Evolutionary conservation across 1,140 invertebrate genomes (phyloP).

Genomic region (Lerema accius): DNA sequence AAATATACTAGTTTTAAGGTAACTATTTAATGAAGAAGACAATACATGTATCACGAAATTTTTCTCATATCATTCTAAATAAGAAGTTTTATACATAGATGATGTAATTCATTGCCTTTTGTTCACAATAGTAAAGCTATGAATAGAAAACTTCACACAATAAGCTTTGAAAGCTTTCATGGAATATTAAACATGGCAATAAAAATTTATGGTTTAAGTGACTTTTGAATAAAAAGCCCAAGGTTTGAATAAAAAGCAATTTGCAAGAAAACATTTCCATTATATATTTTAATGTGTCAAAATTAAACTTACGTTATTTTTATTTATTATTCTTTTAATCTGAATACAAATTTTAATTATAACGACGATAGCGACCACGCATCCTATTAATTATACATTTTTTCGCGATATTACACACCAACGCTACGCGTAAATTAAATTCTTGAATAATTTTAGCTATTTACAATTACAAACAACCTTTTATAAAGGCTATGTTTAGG

Average conservation of each 20-base stretch:
- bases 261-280: no score
- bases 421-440: no score
- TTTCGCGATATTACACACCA: no score
- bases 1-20: slow-evolving; percentile 50
- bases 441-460: no score
- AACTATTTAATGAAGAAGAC: slow-evolving; percentile 70
- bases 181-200: neutral
- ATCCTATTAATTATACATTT: no score
- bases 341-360: no score
- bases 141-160: neutral
- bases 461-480: no score
- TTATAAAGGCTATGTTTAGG: no score
- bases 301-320: no score
- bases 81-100: slow-evolving; percentile 34
- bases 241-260: neutral
- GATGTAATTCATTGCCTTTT: slow-evolving; percentile 13
- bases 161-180: neutral
- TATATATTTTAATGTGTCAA: no score
- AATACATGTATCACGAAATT: slow-evolving; percentile 71
- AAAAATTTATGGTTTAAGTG: slow-evolving; percentile 3
- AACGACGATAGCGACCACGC: no score
- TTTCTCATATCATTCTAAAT: slow-evolving; percentile 62
- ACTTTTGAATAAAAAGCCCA: neutral
- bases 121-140: slow-evolving; percentile 9
- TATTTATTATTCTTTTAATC: no score